phyloP scores from a whole-genome alignment of 2,797 vertebrate genomes.

The Sebastes minor region DNA sequence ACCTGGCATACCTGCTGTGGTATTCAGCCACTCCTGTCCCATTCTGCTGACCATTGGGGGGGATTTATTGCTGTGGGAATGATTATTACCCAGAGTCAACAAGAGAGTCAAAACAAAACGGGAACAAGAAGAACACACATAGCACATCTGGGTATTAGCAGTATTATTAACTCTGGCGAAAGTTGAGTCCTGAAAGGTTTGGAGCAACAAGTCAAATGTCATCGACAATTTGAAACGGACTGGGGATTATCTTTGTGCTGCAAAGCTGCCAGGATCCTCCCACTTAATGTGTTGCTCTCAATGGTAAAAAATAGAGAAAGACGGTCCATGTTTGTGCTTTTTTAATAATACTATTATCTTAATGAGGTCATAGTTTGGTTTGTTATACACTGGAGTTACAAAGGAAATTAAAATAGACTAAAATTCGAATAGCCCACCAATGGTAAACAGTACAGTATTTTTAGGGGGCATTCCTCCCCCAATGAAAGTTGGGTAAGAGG shows the following conservation, averaged over 20 bases:
- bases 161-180: conserved; percentile 69
- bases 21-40: conserved; percentile 67
- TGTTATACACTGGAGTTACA: conserved; percentile 99
- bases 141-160: conserved; percentile 81
- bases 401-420: conserved; percentile 91
- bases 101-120: conserved; percentile 76
- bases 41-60: conserved; percentile 73
- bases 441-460: conserved; percentile 97
- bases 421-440: conserved; percentile 94
- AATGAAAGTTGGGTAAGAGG: conserved; percentile 88
- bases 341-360: conserved; percentile 99
- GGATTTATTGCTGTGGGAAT: conserved; percentile 83
- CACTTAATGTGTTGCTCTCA: conserved; percentile 64
- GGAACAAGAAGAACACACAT: conserved; percentile 77
- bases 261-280: conserved; percentile 73
- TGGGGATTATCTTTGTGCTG: conserved; percentile 60
- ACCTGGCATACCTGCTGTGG: conserved; percentile 74
- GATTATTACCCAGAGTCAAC: conserved; percentile 83
- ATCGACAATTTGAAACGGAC: conserved; percentile 55
- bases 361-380: conserved; percentile 99
- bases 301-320: conserved; percentile 77
- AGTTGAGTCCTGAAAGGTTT: conserved; percentile 70
- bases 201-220: conserved; percentile 60
- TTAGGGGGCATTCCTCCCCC: conserved; percentile 86
- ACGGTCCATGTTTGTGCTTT: conserved; percentile 99